A percentile compares a stretch with the other conserved stretches of the same genome.
phyloP scores from a whole-genome alignment of 2,888 invertebrate genomes.

The Dicranocentrus wangi region DNA sequence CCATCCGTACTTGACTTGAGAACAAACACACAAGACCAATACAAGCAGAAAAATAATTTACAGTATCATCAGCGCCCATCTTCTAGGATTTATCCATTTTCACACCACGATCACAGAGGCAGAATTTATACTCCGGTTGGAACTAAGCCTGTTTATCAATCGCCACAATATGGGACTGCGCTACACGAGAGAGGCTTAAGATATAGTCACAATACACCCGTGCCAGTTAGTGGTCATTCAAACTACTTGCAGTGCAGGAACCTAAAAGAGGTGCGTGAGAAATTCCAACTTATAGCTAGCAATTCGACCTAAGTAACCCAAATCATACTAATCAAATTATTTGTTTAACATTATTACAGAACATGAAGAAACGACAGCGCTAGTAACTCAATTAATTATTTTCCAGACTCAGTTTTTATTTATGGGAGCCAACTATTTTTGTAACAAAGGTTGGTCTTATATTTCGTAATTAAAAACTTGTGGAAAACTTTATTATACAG shows the following conservation, averaged over 20 bases:
- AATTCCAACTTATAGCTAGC: background rate
- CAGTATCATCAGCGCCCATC: constrained; percentile 16
- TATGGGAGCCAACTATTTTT: constrained; percentile 48
- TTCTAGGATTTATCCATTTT: constrained; percentile 38
- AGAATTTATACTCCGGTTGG: constrained; percentile 49
- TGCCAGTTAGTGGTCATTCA: constrained; percentile 18
- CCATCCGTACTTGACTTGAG: too few relatives aligned
- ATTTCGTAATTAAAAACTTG: constrained; percentile 51
- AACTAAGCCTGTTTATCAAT: constrained; percentile 52
- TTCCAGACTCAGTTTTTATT: constrained; percentile 2
- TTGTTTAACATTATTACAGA: background rate
- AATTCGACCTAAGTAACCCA: too few relatives aligned
- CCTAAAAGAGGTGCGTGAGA: constrained; percentile 3
- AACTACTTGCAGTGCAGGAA: background rate
- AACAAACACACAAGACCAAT: too few relatives aligned
- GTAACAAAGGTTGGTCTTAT: constrained; percentile 21
- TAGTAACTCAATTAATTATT: background rate
- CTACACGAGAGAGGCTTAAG: constrained; percentile 48
- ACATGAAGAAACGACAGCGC: constrained; percentile 36
- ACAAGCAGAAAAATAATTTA: background rate
- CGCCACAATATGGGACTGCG: background rate
- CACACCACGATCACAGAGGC: constrained; percentile 29
- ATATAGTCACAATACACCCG: constrained; percentile 46
- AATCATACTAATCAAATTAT: too few relatives aligned
- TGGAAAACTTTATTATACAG: constrained; percentile 31